Evolutionary conservation across 2,888 invertebrate genomes (phyloP), one percentile per base, ranked within the genome.

Genomic region (Sphaerophoria rueppellii): DNA sequence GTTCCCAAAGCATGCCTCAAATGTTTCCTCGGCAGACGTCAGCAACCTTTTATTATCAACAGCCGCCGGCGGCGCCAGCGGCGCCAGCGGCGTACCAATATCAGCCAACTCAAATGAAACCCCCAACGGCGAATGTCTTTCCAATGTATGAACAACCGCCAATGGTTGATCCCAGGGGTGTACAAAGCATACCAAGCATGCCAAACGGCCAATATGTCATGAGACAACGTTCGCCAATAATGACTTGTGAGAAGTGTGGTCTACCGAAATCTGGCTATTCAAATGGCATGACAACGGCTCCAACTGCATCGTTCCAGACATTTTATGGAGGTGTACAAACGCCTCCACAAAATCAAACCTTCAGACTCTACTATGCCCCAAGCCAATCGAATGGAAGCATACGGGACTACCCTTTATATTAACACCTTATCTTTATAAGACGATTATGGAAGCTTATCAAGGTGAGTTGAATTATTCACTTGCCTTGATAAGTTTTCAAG

Each of bases 401-500:
- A 12, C 60, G 43, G 6, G 60, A 43, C 6, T 6, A 60, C 4
- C 40, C n/a, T 24, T 12, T 24, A 40, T 60, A 43, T 24, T 60
- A 24, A 60, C 12, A 7, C 2, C 3, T 55, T 34, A 6, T 0
- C 4, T 12, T n/a, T 48, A 24, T 7, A 40, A 40, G 6, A 40
- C 6, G 40, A 40, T 12, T 14, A 35, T 57, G 6, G 14, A 57
- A 43, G 12, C 60, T 60, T 60, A 60, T 60, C 60, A 65, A 65
- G 71, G 63, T 24, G 2, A 34, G 7, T 48, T 57, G 11, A 48
- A 12, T n/a, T 37, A 24, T 43, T 9, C 11, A 16, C 34, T 71
- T 60, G 14, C 72, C 77, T 78, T 78, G 71, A 72, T 65, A 63
- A 78, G 71, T 7, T 50, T 43, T 57, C 9, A 52, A 57, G 4